Conservation (phyloP, 35 echinoderm and acorn worm species). For the Heliocidaris tuberculata region DNA sequence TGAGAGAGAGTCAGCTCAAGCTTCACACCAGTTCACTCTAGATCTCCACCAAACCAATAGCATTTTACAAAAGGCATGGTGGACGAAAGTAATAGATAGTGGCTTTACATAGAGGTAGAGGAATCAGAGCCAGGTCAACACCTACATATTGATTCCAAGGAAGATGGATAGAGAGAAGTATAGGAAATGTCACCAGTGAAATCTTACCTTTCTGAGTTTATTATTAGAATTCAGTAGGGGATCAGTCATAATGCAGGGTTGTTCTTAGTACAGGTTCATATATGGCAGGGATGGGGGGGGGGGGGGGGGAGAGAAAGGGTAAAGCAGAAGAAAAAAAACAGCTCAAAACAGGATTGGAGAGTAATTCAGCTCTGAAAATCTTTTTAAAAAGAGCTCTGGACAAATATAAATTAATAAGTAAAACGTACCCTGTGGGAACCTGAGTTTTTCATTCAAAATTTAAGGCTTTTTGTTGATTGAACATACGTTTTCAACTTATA, state of each 20-base stretch:
- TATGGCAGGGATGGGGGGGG: background rate
- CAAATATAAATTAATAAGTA: no score
- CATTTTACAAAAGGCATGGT: background rate
- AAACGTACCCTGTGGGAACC: no score
- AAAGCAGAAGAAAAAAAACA: background rate
- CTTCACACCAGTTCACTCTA: no score
- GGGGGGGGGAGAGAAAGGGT: background rate
- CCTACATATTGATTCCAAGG: background rate
- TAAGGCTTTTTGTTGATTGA: no score
- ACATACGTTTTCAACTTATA: no score
- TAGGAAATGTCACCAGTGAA: background rate
- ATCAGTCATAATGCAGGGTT: background rate
- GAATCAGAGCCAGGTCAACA: background rate
- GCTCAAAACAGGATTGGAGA: no score
- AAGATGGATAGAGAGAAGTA: background rate
- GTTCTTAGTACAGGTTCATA: background rate
- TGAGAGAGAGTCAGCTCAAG: no score
- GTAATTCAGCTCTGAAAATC: no score
- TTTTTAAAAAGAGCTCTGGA: no score
- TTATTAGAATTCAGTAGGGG: background rate
- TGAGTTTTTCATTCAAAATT: no score
- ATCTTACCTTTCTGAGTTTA: conserved; percentile 6
- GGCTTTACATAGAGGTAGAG: background rate
- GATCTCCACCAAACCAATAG: background rate
- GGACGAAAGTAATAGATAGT: background rate